Base-by-base conservation (phyloP, 2,113 vertebrate species). In the Perca flavescens region DNA sequence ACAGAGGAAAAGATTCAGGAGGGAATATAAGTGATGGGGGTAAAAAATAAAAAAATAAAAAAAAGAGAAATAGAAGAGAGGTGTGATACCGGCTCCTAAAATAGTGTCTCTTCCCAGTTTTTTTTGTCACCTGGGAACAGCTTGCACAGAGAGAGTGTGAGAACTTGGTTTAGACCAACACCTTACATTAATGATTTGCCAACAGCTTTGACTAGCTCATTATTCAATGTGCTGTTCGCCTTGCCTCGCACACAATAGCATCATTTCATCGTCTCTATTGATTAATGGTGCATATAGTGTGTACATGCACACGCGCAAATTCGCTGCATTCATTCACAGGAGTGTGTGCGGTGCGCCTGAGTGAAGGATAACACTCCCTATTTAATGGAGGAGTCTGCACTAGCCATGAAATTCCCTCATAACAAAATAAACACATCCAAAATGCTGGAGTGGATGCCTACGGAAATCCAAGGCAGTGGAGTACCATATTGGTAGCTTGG, bases 111-210 rank as follows among this genome's bases (percentile, higher is more conserved):
- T 82, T 75, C 88, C 73, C 85, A 69, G 85, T 84, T 89, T 93
- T 89, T 93, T 90, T 84, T 91, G 91, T 91, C 92, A 93, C 90
- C 90, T 93, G 92, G 91, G 93, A 93, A 76, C 79, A 89, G 90
- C 86, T 87, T 80, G 84, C 58, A 61, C 79, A 31, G 82, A 67
- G 69, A 60, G 74, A 82, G 86, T 89, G 88, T 90, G 88, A 88
- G 89, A 90, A 89, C 84, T 86, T 84, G 85, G 77, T 92, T 90
- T 75, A 91, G 92, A 91, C 88, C 87, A 83, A 84, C 90, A 91
- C 91, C 88, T 88, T 82, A 66, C 93, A 88, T 93, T 94, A 90
- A 93, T 88, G 91, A 94, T 94, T 93, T 86, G 88, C 93, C 92
- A 90, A 86, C 90, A 88, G 91, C 89, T 88, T 86, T 84, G 90